Percentiles rank a stretch among this genome's conserved stretches.
Conservation (phyloP, 2,888 invertebrate genomes). For the Luperina testacea region DNA sequence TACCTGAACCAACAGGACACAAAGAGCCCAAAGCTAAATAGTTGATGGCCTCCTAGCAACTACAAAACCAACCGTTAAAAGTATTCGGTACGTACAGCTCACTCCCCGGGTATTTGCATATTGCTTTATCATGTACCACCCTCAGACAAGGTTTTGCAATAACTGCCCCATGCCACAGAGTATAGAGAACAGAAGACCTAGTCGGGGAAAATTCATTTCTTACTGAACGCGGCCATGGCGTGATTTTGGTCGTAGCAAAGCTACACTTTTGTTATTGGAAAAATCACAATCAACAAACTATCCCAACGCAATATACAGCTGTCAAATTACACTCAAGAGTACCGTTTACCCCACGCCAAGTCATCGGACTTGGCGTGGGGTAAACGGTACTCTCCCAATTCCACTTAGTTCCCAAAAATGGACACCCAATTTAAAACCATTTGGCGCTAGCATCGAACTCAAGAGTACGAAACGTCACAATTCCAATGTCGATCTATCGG, state of each 20-base stretch:
- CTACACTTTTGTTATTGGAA: too few relatives aligned
- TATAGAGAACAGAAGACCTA: conserved; percentile 24
- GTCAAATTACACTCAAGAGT: too few relatives aligned
- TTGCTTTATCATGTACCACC: conserved; percentile 76
- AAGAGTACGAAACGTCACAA: too few relatives aligned
- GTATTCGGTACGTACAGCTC: conserved; percentile 44
- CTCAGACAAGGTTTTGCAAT: conserved; percentile 77
- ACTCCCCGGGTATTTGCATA: conserved; percentile 75
- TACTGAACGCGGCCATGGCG: neutral
- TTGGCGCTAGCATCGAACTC: too few relatives aligned
- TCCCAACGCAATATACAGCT: too few relatives aligned
- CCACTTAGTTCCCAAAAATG: too few relatives aligned
- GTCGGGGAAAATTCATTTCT: neutral
- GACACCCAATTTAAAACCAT: too few relatives aligned
- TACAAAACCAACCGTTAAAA: conserved; percentile 26
- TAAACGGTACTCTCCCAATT: too few relatives aligned
- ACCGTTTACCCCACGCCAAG: too few relatives aligned
- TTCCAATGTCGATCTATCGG: too few relatives aligned
- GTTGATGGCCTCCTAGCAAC: neutral
- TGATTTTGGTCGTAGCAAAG: neutral
- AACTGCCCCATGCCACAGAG: conserved; percentile 54
- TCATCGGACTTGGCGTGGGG: too few relatives aligned
- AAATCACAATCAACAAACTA: too few relatives aligned
- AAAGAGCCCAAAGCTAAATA: neutral
- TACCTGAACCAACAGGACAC: neutral